Evolutionary conservation across 2,888 invertebrate genomes (phyloP).

Genomic region (Acanthosepion lycidas): DNA sequence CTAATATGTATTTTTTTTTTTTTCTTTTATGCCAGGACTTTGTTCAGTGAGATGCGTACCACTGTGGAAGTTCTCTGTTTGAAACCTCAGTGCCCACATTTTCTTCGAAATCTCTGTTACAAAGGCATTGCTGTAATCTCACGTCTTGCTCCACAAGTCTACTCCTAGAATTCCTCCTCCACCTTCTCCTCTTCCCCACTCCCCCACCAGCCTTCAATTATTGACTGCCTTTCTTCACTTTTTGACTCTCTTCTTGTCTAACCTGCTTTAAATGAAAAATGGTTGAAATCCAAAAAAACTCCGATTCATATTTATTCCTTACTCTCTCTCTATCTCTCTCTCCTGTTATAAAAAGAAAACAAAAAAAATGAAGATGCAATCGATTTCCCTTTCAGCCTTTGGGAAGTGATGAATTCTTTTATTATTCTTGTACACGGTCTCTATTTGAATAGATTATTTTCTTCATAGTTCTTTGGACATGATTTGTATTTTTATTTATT

Average conservation of each 20-base stretch:
- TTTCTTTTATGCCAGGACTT: constrained; percentile 74
- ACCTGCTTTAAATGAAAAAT: neutral
- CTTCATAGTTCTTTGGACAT: neutral
- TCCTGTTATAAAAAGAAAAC: neutral
- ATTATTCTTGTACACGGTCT: neutral
- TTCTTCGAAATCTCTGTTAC: constrained; percentile 79
- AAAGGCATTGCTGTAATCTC: constrained; percentile 82
- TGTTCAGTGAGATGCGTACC: constrained; percentile 90
- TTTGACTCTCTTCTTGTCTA: neutral
- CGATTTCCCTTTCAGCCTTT: neutral
- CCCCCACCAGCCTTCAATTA: no score
- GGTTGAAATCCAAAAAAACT: neutral
- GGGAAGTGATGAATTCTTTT: neutral
- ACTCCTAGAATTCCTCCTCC: neutral
- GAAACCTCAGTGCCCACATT: constrained; percentile 82
- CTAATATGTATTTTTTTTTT: neutral
- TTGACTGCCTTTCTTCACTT: neutral
- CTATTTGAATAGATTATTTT: neutral
- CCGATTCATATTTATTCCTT: no score
- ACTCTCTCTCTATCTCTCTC: no score
- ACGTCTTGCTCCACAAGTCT: constrained; percentile 82
- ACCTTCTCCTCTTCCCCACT: neutral
- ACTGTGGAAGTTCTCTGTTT: constrained; percentile 82
- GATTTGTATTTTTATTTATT: neutral
- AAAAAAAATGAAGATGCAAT: neutral